Base-by-base conservation (phyloP, 2,113 vertebrate genomes). In the Pampusana beccarii region DNA sequence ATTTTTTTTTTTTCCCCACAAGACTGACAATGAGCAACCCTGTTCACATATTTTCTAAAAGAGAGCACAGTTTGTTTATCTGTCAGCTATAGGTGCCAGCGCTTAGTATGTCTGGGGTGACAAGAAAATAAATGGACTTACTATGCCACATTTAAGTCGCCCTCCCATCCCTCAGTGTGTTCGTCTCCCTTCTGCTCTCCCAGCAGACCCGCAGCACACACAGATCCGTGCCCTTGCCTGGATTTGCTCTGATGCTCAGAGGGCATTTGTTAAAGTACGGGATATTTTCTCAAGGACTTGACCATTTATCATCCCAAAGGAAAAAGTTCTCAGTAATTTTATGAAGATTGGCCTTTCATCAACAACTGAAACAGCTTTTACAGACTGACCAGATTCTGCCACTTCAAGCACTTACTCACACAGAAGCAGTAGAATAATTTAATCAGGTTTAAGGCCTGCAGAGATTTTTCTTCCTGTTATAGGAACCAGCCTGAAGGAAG, bases 71-170 rank as follows among this genome's bases (percentile, higher is more conserved):
- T 97, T 96, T 97, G 97, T 97, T 97, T 96, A 95, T 88, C 84
- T 90, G 92, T 62, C 95, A 93, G 93, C 80, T 82, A 16, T 87
- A 96, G 44, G 33, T 97, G 94, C 81, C 96, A 97, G 62, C 79
- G 79, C 86, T 95, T 93, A 90, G 58, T 85, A 86, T 31, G 85
- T 94, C 79, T 72, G 60, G 89, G 92, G 89, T 75, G 83, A 96
- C 95, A 92, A 67, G 91, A 94, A 97, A 96, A 96, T 96, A 97
- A 97, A 97, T 86, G 89, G 92, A 42, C 81, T 78, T 83, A 92
- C 93, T 95, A 51, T 86, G 86, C 75, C 82, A 34, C 60, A 75
- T 93, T 94, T 96, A 94, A 87, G 84, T 62, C 56, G 54, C 48
- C 17, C 79, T 85, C 51, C 69, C 62, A 51, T n/a, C 16, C 58